These are phyloP conservation scores for Morus bassanus DNA, from an alignment of 2,797 vertebrate genomes.

Conservation along the genomic window DNA sequence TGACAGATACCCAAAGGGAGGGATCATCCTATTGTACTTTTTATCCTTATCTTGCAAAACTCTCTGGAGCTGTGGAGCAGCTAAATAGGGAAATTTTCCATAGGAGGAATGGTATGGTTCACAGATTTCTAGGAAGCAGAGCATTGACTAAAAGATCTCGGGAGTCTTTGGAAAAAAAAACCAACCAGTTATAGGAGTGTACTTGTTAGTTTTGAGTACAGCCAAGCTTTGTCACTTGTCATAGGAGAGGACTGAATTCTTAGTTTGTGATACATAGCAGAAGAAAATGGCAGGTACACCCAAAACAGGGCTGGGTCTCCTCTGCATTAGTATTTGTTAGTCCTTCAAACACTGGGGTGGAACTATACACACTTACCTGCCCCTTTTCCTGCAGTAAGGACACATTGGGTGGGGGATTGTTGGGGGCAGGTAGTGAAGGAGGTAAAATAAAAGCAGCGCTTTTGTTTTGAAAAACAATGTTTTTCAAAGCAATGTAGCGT, in stretches of 20 bases:
- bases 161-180: background rate
- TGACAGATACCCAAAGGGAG: background rate
- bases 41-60: background rate
- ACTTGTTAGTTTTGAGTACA: background rate
- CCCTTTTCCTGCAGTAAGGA: background rate
- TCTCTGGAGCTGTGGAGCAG: background rate
- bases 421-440: background rate
- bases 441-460: background rate
- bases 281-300: background rate
- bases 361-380: background rate
- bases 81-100: background rate
- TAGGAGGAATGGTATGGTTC: background rate
- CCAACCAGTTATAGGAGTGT: background rate
- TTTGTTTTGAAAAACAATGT: constrained; percentile 15
- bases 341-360: background rate
- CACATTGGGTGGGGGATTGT: background rate
- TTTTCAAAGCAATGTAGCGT: background rate
- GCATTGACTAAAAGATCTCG: background rate
- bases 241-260: background rate
- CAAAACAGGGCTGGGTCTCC: background rate
- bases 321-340: background rate
- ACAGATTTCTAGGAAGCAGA: background rate
- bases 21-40: background rate
- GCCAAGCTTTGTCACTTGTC: background rate
- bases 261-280: background rate